A percentile compares a stretch with the other conserved stretches of the same genome.
Conservation (phyloP, 2,797 vertebrate genomes). For the Microtus agrestis region DNA sequence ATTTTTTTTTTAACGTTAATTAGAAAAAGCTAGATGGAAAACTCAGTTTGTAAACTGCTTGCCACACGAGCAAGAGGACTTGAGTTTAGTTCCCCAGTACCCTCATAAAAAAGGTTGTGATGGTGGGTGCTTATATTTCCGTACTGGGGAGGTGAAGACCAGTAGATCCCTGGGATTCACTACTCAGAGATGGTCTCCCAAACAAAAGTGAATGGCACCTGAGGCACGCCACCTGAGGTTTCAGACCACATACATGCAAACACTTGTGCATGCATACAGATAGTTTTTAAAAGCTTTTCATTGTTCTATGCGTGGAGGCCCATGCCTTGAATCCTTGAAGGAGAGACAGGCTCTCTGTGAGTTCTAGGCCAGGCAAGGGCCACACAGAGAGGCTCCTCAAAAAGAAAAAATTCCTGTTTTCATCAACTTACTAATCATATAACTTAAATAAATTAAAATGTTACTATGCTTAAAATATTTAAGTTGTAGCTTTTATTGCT, state of each 20-base stretch:
- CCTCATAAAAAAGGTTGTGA: not conserved
- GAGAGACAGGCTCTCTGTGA: not conserved
- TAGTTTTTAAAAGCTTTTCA: not conserved
- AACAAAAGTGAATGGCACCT: not conserved
- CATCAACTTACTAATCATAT: not conserved
- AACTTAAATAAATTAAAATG: constrained; percentile 14
- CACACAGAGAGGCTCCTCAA: not conserved
- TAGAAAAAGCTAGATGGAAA: not conserved
- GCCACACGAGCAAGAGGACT: not conserved
- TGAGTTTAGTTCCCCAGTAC: not conserved
- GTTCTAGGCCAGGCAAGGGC: not conserved
- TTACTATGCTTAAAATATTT: not conserved
- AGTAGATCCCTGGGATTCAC: not conserved
- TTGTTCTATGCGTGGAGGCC: not conserved
- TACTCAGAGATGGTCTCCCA: not conserved
- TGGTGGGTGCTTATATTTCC: not conserved
- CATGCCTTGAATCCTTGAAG: not conserved
- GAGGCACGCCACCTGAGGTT: not conserved
- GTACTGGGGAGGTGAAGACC: not conserved
- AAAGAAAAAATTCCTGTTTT: not conserved
- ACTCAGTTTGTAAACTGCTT: not conserved
- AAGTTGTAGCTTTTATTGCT: constrained; percentile 39
- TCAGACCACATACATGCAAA: not conserved
- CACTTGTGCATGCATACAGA: not conserved
- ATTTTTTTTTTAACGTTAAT: not conserved